Evolutionary conservation across 2,113 vertebrate genomes (phyloP), one percentile per base, ranked within the genome.

Genomic region (Gobio gobio): DNA sequence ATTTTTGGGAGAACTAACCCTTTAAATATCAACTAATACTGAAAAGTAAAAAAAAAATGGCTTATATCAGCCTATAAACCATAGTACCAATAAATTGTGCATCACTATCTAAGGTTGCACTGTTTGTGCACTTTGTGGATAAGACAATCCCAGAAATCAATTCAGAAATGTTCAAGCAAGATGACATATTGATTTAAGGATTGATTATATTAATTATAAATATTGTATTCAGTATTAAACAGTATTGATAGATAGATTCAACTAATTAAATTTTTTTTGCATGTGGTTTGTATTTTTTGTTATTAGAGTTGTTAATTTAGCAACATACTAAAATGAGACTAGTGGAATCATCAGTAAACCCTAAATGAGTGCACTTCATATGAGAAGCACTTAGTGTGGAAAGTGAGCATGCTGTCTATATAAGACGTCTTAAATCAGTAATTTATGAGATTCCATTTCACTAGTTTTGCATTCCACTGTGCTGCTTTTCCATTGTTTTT

Each of bases 401-500:
- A 73, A 47, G 70, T 0, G 40, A 16, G n/a, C 24, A 47, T 24
- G 20, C 12, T 4, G 40, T 20, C 36, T 45, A 72, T 20, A 68
- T 10, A 36, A 68, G 36, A 36, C 64, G 12, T 43, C 36, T 43
- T 43, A 70, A 43, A 70, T 43, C 4, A 22, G 20, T 12, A 0
- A 22, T 70, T 70, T 70, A 43, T 70, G 66, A 70, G 36, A 18
- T 40, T 73, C 2, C 43, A 47, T 14, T 73, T 73, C 1, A 45
- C 43, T 45, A 73, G 22, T 47, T 73, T 26, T 14, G 70, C 70
- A n/a, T n/a, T 73, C 36, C 22, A 73, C 22, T 47, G 40, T 13
- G 40, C 40, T 73, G 43, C 70, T 24, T 47, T 70, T 73, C 43
- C 43, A 73, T 47, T 73, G 43, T 73, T 47, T 73, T 43, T 45